Base-by-base conservation (phyloP, 1,140 invertebrate species). In the Colletes latitarsis region DNA sequence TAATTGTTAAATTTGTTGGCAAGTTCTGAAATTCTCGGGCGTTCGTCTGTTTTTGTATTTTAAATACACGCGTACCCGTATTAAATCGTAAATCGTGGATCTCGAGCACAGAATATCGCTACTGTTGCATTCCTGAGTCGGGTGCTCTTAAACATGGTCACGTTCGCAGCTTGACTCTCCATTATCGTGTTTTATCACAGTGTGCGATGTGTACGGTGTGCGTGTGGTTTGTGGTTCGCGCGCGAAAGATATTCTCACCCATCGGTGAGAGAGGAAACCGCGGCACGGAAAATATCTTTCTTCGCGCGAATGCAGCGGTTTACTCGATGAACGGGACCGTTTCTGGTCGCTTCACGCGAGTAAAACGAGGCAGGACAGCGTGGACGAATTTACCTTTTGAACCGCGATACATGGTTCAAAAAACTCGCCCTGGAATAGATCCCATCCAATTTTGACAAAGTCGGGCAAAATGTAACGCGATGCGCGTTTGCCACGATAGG, bases 121-220 rank as follows among this genome's bases (percentile, higher is more conserved):
- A 76, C 52, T 15, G 63, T 39, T 67, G 49, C 60, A 68, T 57
- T 53, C 19, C 30, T 46, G 8, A 30, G 21, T 67, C 74, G 14
- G 46, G 62, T 66, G 62, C 73, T 41, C n/a, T 75, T 21, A 55
- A 55, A 49, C 43, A 41, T 21, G 14, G 49, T 75, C 57, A 73
- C 53, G 55, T 60, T 72, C 49, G 53, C 70, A 41, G 43, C n/a
- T 63, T n/a, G 46, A 74, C 21, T n/a, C 46, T 49, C 17, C n/a
- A 17, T 67, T 49, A 49, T 19, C 64, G 64, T 21, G 67, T 39
- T 30, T 19, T 46, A 46, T 70, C 41, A 41, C 21, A 39, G 62
- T 64, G 8, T 43, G 8, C 21, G 12, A 43, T 49, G 67, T 41
- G 9, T 21, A 19, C 49, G 12, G 2, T 66, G 46, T 53, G 9